Evolutionary conservation across 2,888 invertebrate species (phyloP).

Genomic region (Cetonia aurata): DNA sequence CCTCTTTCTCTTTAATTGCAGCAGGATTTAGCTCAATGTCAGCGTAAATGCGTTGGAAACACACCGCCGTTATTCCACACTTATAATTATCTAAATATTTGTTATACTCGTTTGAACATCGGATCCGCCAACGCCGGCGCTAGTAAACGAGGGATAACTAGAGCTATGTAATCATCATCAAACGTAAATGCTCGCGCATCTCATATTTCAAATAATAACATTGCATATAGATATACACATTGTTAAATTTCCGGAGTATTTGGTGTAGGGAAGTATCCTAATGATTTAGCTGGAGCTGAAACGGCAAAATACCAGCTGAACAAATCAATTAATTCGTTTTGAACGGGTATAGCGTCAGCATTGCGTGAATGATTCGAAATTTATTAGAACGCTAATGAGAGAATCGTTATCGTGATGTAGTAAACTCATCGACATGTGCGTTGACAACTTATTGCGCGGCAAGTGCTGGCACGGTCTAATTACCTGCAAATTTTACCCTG

Average conservation of each 20-base stretch:
- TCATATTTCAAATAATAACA: neutral
- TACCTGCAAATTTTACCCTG: no score
- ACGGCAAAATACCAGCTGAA: neutral
- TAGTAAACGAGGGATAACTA: no score
- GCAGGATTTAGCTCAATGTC: no score
- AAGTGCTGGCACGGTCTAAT: no score
- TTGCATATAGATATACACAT: neutral
- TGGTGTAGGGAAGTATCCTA: neutral
- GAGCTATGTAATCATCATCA: no score
- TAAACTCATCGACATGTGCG: no score
- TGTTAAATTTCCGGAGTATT: neutral
- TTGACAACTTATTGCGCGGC: no score
- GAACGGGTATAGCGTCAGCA: neutral
- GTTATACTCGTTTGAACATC: constrained; percentile 10
- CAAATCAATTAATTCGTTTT: constrained; percentile 1
- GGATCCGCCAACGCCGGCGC: neutral
- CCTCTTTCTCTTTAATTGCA: neutral
- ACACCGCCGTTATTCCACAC: neutral
- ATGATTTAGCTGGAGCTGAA: constrained; percentile 6
- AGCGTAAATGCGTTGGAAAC: neutral
- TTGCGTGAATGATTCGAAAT: neutral
- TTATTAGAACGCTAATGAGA: constrained; percentile 10
- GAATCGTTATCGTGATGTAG: neutral
- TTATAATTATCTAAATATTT: constrained; percentile 11
- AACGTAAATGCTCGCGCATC: no score